Percentiles rank a stretch among this genome's conserved stretches.
Evolutionary conservation across 1,140 invertebrate species (phyloP).

Genomic region (Lepidurus packardi): DNA sequence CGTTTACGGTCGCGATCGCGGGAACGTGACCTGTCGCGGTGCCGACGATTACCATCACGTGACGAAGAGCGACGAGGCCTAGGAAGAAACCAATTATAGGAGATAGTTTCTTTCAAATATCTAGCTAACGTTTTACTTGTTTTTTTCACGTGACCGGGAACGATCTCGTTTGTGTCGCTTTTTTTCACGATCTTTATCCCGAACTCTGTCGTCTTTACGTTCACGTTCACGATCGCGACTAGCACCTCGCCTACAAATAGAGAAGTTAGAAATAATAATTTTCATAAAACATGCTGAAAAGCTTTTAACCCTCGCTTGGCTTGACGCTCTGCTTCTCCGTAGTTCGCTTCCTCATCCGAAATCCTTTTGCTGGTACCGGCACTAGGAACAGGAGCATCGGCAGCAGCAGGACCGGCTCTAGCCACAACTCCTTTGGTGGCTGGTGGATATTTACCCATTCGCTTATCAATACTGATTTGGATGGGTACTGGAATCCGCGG

Average conservation of each 20-base stretch:
- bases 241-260: conserved; percentile 29
- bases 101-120: not conserved
- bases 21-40: not conserved
- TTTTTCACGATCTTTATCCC: conserved; percentile 38
- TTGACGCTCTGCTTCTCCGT: conserved; percentile 27
- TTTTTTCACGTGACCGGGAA: not conserved
- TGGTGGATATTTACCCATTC: not conserved
- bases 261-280: conserved; percentile 12
- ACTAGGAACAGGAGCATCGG: not conserved
- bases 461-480: conserved; percentile 56
- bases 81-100: not conserved
- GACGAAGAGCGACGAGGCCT: not conserved
- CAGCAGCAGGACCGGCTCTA: not conserved
- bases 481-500: conserved; percentile 99
- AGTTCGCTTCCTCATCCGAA: conserved; percentile 30
- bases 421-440: not conserved
- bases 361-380: conserved; percentile 26
- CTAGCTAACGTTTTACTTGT: not conserved
- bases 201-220: conserved; percentile 39
- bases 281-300: conserved; percentile 23
- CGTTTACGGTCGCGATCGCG: not conserved
- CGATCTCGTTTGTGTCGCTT: conserved; percentile 34
- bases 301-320: conserved; percentile 23
- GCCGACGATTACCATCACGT: not conserved
- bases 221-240: conserved; percentile 34